These are phyloP conservation scores for Bucorvus abyssinicus DNA, from an alignment of 2,797 vertebrate genomes.

Conservation along the genomic window DNA sequence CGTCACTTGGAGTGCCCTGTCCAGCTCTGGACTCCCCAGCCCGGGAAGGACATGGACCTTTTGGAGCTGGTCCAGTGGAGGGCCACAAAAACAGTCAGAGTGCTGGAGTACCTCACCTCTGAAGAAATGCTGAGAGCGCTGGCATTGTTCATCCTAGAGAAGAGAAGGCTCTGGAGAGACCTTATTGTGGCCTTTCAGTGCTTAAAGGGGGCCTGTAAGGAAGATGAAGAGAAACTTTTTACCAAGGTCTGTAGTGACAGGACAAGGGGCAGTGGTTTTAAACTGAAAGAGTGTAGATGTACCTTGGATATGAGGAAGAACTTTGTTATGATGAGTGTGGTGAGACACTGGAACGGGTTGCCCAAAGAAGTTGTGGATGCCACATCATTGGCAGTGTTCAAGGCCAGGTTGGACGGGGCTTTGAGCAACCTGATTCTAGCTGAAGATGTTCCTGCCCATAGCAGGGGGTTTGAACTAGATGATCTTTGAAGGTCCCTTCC, in stretches of 20 bases:
- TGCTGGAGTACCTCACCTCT: neutral
- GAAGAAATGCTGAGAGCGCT: neutral
- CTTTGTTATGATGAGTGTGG: accelerated
- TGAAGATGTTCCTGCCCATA: neutral
- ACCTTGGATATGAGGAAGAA: neutral
- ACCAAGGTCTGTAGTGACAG: neutral
- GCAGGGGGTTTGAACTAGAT: neutral
- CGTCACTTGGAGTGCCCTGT: accelerated
- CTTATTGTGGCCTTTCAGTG: neutral
- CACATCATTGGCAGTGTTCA: neutral
- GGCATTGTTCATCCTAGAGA: neutral
- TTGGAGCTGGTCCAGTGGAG: neutral
- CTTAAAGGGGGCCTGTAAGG: too few relatives aligned
- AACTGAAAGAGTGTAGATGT: too few relatives aligned
- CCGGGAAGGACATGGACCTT: neutral
- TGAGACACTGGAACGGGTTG: neutral
- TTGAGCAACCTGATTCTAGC: accelerated
- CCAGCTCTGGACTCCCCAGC: accelerated
- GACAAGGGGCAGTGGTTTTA: too few relatives aligned
- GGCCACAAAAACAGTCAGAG: accelerated
- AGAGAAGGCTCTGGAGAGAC: neutral
- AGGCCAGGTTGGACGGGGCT: neutral
- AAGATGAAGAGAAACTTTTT: too few relatives aligned
- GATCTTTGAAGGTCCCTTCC: neutral
- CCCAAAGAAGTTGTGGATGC: neutral